Evolutionary conservation across 2,113 vertebrate species (phyloP), one percentile per base, ranked within the genome.

Genomic region (Xiphophorus hellerii): DNA sequence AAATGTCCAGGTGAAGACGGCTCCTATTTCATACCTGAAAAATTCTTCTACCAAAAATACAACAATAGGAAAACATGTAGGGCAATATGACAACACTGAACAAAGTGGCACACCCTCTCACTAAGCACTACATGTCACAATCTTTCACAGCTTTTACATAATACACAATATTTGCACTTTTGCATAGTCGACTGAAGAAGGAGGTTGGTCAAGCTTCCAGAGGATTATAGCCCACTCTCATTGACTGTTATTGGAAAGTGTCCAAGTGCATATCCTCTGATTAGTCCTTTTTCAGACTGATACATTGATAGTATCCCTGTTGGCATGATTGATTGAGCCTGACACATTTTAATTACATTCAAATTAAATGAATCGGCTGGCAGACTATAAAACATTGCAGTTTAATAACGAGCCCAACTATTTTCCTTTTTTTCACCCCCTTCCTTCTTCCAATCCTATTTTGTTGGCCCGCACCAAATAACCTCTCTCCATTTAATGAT

Each of bases 281-380:
- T 90, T 89, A 84, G 72, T 90, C 74, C 78, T 93, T 84, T 86
- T 89, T 84, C 79, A 80, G 87, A 88, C 79, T 83, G 90, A 93
- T 88, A 90, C 89, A 90, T 89, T 92, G 92, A 92, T 92, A 89
- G 84, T 74, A 88, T 87, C 84, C 87, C 83, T 39, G 86, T 85
- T 90, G 88, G 86, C 87, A 89, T 93, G 93, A 93, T 91, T 93
- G 91, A 93, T 93, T 85, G 92, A 92, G 89, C 88, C 92, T 92
- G 93, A 92, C 93, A 93, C 84, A 93, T 93, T 93, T 93, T 93
- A 92, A 93, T 93, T 92, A 93, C 76, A 81, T 77, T 80, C 85
- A 92, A 93, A 93, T 93, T 92, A 93, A 93, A 93, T 92, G 93
- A 93, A 93, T 92, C 71, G 91, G 87, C 88, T 88, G 90, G 89